Base-by-base conservation (phyloP, 2,797 vertebrate species). In the Huso huso region DNA sequence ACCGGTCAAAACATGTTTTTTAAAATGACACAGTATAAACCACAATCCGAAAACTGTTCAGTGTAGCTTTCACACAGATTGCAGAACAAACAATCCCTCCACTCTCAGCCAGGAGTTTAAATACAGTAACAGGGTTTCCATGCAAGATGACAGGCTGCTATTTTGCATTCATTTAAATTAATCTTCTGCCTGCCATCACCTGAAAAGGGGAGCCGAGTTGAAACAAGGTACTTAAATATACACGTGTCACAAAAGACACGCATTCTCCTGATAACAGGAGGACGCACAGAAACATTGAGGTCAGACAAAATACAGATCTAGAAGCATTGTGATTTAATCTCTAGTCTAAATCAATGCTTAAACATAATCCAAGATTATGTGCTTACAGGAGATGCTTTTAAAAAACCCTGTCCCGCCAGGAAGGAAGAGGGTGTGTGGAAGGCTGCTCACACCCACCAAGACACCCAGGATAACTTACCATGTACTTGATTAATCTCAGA, bases 401-500 rank as follows among this genome's bases (percentile, higher is more conserved):
- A 12, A 58, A 58, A 67, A 70, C 58, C 64, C 64, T 49, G 65
- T 71, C 68, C 72, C 64, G 64, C 72, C 73, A 72, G 66, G 71
- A 8, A 57, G 63, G 66, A 48, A 75, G 75, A 78, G 73, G 6
- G 55, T 58, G 55, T 70, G 76, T 73, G 67, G 68, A 49, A 62
- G 48, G 59, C 74, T 5, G 68, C 71, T 68, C 63, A 71, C 48
- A 66, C 64, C 77, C 65, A 62, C 65, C 66, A 13, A 48, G 67
- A 68, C 62, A 72, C 51, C 57, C 68, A 3, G 58, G 65, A 64
- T 48, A n/a, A 82, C 95, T 95, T 78, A 98, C 96, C 96, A 61
- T 99, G 96, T 70, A 99, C 95, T 91, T 99, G 96, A 88, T 98
- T 99, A 87, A 99, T 99, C 89, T 99, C 95, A 0, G 96, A 99